Conservation (phyloP, 2,888 invertebrate species). For the Anorthoa munda region DNA sequence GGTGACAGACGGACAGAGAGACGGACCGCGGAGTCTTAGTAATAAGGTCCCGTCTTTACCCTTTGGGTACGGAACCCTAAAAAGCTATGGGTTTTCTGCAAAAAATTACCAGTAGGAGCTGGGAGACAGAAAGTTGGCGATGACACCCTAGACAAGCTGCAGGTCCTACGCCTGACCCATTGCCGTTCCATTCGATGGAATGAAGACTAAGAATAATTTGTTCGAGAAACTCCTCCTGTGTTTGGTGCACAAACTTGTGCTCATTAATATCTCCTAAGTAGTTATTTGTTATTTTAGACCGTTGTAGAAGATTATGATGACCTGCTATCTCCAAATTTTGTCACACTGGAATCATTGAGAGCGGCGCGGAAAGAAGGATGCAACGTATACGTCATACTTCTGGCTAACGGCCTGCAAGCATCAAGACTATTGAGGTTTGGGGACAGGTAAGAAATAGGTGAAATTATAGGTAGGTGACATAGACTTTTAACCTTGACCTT, state of each 20-base stretch:
- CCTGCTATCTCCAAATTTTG: conserved; percentile 91
- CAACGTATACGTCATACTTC: conserved; percentile 93
- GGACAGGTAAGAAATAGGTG: conserved; percentile 89
- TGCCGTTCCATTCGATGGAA: neutral
- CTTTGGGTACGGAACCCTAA: too few species aligned
- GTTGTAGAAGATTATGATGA: conserved; percentile 92
- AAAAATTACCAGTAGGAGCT: neutral
- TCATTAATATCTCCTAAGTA: neutral
- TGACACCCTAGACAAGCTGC: neutral
- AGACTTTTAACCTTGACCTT: neutral
- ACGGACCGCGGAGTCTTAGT: too few species aligned
- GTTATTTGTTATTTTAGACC: conserved; percentile 77
- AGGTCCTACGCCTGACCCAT: too few species aligned
- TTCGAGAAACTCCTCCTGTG: neutral
- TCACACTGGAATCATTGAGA: conserved; percentile 90
- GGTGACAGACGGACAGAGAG: too few species aligned
- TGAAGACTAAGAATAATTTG: neutral
- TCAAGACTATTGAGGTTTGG: conserved; percentile 93
- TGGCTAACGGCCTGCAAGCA: conserved; percentile 94
- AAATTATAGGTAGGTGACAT: neutral
- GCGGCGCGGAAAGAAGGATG: conserved; percentile 92
- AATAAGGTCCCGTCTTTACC: too few species aligned
- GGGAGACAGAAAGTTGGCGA: too few species aligned
- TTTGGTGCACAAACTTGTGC: neutral
- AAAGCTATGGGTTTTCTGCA: neutral